A percentile compares a stretch with the other conserved stretches of the same genome.
Evolutionary conservation across 2,888 invertebrate genomes (phyloP).

Genomic region (Synergus laeviventris): DNA sequence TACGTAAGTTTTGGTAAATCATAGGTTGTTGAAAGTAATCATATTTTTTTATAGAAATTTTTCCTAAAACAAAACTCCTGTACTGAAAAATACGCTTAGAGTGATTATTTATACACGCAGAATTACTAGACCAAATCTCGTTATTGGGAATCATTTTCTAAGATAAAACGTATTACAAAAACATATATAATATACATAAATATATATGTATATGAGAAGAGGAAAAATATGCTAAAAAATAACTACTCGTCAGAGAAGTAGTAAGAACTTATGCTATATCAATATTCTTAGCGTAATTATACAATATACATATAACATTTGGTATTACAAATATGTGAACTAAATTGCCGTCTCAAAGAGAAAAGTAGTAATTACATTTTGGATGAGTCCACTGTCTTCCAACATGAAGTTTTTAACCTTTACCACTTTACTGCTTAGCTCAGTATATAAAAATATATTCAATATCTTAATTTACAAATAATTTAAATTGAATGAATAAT

Average conservation of each 20-base stretch:
- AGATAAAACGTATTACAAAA: conserved; percentile 50
- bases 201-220: conserved; percentile 45
- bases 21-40: conserved; percentile 62
- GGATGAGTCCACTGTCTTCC: no score
- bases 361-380: no score
- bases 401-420: no score
- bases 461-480: no score
- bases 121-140: conserved; percentile 56
- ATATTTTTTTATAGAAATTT: conserved; percentile 65
- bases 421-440: no score
- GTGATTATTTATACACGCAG: conserved; percentile 62
- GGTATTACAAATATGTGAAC: conserved; percentile 54
- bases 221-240: conserved; percentile 50
- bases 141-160: conserved; percentile 53
- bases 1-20: conserved; percentile 46
- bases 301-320: conserved; percentile 55
- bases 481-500: no score
- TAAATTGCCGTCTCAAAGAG: conserved; percentile 29
- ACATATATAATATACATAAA: conserved; percentile 46
- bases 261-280: conserved; percentile 56
- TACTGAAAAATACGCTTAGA: conserved; percentile 58
- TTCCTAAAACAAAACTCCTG: conserved; percentile 62
- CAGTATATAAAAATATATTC: no score
- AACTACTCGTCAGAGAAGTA: conserved; percentile 53
- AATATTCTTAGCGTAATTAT: conserved; percentile 61